A percentile compares a stretch with the other conserved stretches of the same genome.
phyloP scores from a whole-genome alignment of 1,140 invertebrate species.

The Parapsyche elsis region DNA sequence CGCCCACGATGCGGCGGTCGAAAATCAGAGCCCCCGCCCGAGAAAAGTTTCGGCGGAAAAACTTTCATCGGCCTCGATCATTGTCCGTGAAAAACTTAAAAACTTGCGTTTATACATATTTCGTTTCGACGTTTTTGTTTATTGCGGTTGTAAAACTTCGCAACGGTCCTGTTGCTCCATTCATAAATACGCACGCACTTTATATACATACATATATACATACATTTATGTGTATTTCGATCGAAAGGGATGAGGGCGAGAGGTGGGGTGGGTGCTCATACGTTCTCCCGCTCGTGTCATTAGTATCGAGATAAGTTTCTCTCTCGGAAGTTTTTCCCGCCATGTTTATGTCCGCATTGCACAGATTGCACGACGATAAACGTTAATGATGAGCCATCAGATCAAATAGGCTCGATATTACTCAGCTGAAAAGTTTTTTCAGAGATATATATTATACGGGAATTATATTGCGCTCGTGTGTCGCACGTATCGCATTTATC shows the following conservation, averaged over 20 bases:
- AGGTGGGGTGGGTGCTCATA: background rate
- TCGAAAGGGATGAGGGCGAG: background rate
- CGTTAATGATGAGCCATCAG: constrained; percentile 46
- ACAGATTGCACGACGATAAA: constrained; percentile 47
- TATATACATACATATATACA: no score
- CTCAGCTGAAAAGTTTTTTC: constrained; percentile 31
- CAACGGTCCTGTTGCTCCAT: background rate
- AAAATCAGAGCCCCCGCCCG: background rate
- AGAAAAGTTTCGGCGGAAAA: constrained; percentile 46
- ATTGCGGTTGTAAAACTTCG: constrained; percentile 7
- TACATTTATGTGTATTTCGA: background rate
- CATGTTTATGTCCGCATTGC: constrained; percentile 46
- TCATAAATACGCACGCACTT: background rate
- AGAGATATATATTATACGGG: constrained; percentile 15
- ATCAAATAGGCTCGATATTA: constrained; percentile 38
- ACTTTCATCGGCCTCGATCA: constrained; percentile 40
- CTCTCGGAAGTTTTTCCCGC: constrained; percentile 21
- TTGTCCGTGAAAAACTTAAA: constrained; percentile 40
- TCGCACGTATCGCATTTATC: background rate
- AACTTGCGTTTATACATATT: constrained; percentile 19
- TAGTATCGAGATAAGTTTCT: constrained; percentile 36
- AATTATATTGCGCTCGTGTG: background rate
- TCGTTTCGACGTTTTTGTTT: constrained; percentile 36
- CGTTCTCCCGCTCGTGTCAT: constrained; percentile 31
- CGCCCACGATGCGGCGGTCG: background rate